Base-by-base conservation (phyloP, 2,113 vertebrate species). In the Electrona antarctica region DNA sequence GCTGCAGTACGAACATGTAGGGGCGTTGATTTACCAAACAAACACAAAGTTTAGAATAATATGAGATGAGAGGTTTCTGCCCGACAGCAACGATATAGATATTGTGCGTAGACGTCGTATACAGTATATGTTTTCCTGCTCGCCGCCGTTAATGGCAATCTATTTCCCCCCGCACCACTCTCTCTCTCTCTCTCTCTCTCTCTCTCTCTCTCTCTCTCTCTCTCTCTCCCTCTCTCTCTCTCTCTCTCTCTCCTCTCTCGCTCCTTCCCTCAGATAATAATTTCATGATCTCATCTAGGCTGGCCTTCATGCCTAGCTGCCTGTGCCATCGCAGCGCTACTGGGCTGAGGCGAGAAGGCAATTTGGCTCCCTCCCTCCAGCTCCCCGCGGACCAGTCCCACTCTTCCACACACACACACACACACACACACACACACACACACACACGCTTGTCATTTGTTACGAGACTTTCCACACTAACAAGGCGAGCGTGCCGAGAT, bases 231-330 rank as follows among this genome's bases (percentile, higher is more conserved):
- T 13, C 47, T 41, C 54, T 64, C 41, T 71, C 55, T 55, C 21
- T 13, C 47, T 41, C 54, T 64, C 41, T 71, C 55, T 55, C 56
- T 60, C 45, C 21, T 13, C 47, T 41, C 54, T 64, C 46, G 49
- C 13, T 48, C 41, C 41, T 9, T 41, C 28, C 77, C 74, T 81
- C 62, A 51, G 61, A 82, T 88, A 74, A 90, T 89, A 74, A 90
- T 89, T 82, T 79, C 77, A 80, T 75, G 74, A 13, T 75, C 76
- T 80, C 74, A 64, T 82, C 77, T 81, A 77, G 28, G 65, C 67
- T 54, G 80, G 87, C 82, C 84, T 85, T 86, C 80, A 78, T 84
- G 80, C 82, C 76, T 81, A 68, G 83, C 83, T 82, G 86, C 82
- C 78, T 69, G 77, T 83, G 70, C 85, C 81, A 82, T 83, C 69